Evolutionary conservation across 2,113 vertebrate genomes (phyloP), one percentile per base, ranked within the genome.

Genomic region (Cromileptes altivelis): DNA sequence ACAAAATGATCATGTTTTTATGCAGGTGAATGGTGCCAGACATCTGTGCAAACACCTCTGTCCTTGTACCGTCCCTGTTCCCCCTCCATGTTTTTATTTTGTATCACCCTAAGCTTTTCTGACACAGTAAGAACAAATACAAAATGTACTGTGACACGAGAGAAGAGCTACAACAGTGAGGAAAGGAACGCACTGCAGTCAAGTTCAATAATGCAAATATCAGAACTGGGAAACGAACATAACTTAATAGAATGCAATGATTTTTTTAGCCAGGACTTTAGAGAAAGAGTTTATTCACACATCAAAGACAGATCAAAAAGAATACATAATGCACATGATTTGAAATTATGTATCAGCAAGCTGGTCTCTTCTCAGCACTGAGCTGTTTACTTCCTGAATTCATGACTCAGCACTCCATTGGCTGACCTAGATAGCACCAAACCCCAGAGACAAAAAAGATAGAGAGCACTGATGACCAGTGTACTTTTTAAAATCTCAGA

Each of bases 271-370:
- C 11, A 55, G 17, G 7, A 68, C 70, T 86, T 81, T 73, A 56
- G 14, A 37, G n/a, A 80, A 77, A 65, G 56, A 10, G 7, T 84
- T 65, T 65, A 53, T 75, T 74, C 52, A 50, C 23, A 76, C 65
- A 87, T 85, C 78, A 81, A 93, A 88, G 78, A 33, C 10, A 75
- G 78, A 85, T 90, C 61, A 89, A 85, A 92, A 87, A 82, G 80
- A 91, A 90, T 91, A 53, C 23, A 79, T 85, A 68, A 87, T 71
- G 27, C 23, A 42, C 70, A 76, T 55, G 69, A 91, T 87, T 70
- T 80, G 18, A 82, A 85, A 91, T 86, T 75, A 85, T 85, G 60
- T 84, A 80, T 85, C 70, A 80, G 75, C 70, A 82, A 81, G 72
- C 69, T 89, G 87, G 72, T 82, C 61, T 86, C 23, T 33, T 81